Evolutionary conservation across 2,113 vertebrate species (phyloP).

Genomic region (Oxyura jamaicensis): DNA sequence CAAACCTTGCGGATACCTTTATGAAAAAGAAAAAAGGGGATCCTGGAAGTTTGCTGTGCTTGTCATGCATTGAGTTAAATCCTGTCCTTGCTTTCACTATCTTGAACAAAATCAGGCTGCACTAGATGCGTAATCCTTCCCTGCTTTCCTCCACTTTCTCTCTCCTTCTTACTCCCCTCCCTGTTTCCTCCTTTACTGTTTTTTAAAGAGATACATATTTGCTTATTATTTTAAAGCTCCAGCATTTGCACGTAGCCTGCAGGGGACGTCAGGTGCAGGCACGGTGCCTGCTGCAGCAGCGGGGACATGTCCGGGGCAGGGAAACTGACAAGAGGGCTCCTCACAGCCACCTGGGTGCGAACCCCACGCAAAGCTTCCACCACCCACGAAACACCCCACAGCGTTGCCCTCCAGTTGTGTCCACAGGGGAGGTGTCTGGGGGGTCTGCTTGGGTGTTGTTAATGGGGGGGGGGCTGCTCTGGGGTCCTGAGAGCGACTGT

Average conservation of each 20-base stretch:
- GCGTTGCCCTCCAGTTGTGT: too few relatives aligned
- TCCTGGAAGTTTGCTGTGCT: neutral
- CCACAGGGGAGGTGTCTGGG: neutral
- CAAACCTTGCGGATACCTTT: too few relatives aligned
- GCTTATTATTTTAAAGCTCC: neutral
- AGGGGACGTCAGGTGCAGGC: neutral
- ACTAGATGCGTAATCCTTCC: fast-evolving
- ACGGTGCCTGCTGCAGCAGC: neutral
- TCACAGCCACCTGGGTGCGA: neutral
- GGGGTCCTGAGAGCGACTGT: neutral
- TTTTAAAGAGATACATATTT: neutral
- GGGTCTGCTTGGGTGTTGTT: neutral
- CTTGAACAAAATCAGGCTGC: neutral
- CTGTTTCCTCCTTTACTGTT: neutral
- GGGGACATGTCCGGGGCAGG: neutral
- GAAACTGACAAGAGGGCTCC: fast-evolving
- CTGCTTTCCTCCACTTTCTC: neutral
- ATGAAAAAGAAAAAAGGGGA: too few relatives aligned
- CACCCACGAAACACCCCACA: neutral
- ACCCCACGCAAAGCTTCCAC: neutral
- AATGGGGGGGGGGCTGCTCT: neutral
- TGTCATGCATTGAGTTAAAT: neutral
- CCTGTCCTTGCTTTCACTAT: neutral
- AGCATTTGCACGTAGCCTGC: neutral
- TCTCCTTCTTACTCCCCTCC: neutral